A percentile compares a stretch with the other conserved stretches of the same genome.
These are phyloP conservation scores for Ageneiosus marmoratus DNA, from an alignment of 2,113 vertebrate species.

Conservation along the genomic window DNA sequence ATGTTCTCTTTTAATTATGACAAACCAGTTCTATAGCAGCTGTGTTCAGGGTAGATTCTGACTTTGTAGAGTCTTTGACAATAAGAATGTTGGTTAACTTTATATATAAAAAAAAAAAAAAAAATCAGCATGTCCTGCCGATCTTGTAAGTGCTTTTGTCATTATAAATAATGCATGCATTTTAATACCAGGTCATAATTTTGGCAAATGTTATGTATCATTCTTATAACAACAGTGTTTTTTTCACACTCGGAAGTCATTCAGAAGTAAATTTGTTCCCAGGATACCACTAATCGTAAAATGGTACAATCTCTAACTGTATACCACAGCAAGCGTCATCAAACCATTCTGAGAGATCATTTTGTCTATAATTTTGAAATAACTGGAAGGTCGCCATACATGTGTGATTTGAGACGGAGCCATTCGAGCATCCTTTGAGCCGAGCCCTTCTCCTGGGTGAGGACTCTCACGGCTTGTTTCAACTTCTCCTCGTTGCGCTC, in stretches of 20 bases:
- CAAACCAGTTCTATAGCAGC: neutral
- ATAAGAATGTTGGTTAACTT: too few species aligned
- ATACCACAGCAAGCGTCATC: neutral
- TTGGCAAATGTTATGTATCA: neutral
- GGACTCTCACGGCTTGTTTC: constrained; percentile 79
- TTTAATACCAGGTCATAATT: neutral
- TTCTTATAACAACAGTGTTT: neutral
- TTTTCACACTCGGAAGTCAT: neutral
- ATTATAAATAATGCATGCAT: neutral
- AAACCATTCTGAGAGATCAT: neutral
- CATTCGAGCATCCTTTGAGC: constrained; percentile 84
- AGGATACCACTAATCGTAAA: neutral
- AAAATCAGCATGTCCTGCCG: neutral
- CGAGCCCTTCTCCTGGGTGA: constrained; percentile 83
- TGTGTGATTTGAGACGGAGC: constrained; percentile 81
- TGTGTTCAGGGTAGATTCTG: neutral
- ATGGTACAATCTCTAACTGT: neutral
- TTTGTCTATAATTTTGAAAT: constrained; percentile 20
- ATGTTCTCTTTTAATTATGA: neutral
- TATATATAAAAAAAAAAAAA: too few species aligned
- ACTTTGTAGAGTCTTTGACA: neutral
- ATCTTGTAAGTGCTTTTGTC: neutral
- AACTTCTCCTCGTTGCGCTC: constrained; percentile 92
- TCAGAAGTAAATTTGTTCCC: neutral
- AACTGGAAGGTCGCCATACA: constrained; percentile 78